Conservation (phyloP, 2,113 vertebrate genomes). For the Leucoraja erinaceus region DNA sequence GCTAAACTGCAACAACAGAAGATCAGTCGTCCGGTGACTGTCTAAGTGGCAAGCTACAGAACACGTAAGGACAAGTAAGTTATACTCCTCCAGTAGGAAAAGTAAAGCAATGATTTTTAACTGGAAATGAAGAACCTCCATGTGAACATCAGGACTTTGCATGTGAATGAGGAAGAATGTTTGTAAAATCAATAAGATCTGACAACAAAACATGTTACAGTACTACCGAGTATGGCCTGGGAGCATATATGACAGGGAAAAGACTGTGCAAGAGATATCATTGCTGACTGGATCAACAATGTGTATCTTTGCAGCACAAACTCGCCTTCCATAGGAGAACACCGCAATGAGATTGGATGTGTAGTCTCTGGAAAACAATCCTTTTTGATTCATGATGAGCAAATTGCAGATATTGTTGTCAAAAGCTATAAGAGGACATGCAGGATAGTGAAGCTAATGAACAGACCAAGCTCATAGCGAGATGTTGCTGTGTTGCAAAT, state of each 20-base stretch:
- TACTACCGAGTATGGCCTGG: neutral
- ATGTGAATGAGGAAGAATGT: neutral
- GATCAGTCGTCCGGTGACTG: no score
- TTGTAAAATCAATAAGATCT: neutral
- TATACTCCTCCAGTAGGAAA: neutral
- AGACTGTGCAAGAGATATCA: neutral
- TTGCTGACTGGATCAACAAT: neutral
- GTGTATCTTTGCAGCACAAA: neutral
- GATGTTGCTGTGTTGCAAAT: neutral
- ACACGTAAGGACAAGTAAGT: neutral
- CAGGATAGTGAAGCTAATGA: neutral
- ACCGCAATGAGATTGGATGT: neutral
- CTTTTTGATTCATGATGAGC: neutral
- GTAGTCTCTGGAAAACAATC: neutral
- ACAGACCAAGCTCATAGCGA: neutral
- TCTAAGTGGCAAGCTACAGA: neutral
- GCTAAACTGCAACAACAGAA: no score
- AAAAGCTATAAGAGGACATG: neutral
- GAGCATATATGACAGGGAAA: neutral
- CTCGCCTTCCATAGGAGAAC: neutral
- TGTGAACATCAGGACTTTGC: neutral
- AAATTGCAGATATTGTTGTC: neutral
- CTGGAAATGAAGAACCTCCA: neutral
- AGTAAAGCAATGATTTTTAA: neutral
- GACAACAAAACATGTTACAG: neutral